phyloP scores from a whole-genome alignment of 2,113 vertebrate genomes.

The Sander vitreus region DNA sequence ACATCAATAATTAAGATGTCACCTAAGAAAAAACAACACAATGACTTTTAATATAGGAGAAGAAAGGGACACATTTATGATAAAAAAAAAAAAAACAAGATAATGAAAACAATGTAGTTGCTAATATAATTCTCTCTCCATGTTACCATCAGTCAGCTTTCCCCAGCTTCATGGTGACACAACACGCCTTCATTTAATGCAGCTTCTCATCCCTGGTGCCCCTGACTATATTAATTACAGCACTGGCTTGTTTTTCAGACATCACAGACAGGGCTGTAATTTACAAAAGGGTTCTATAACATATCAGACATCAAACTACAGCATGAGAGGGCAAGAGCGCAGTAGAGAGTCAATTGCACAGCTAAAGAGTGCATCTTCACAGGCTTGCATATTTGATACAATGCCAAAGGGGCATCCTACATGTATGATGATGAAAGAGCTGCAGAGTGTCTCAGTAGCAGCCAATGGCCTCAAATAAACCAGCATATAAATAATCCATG shows the following conservation, averaged over 20 bases:
- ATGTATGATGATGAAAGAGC: slow-evolving; percentile 53
- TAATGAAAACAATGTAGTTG: not conserved
- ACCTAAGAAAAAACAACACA: slow-evolving; percentile 1
- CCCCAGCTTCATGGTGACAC: not conserved
- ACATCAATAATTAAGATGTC: slow-evolving; percentile 41
- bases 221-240: slow-evolving; percentile 35
- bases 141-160: slow-evolving; percentile 8
- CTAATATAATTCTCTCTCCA: not conserved
- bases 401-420: slow-evolving; percentile 20
- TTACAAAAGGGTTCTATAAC: slow-evolving; percentile 28
- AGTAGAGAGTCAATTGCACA: not conserved
- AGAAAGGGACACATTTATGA: not conserved
- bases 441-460: slow-evolving; percentile 19
- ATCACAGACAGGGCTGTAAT: slow-evolving; percentile 28
- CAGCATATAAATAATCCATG: slow-evolving; percentile 66
- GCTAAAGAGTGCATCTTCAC: slow-evolving; percentile 4
- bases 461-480: slow-evolving; percentile 50
- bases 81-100: not conserved
- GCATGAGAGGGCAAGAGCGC: not conserved
- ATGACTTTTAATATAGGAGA: slow-evolving; percentile 1
- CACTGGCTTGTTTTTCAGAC: slow-evolving; percentile 21
- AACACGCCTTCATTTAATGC: slow-evolving; percentile 1
- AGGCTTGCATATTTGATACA: slow-evolving; percentile 14
- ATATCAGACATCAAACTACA: slow-evolving; percentile 40
- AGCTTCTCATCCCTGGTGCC: slow-evolving; percentile 19